A percentile compares a stretch with the other conserved stretches of the same genome.
phyloP scores from a whole-genome alignment of 2,113 vertebrate genomes.

The Chaetorhynchus papuensis region DNA sequence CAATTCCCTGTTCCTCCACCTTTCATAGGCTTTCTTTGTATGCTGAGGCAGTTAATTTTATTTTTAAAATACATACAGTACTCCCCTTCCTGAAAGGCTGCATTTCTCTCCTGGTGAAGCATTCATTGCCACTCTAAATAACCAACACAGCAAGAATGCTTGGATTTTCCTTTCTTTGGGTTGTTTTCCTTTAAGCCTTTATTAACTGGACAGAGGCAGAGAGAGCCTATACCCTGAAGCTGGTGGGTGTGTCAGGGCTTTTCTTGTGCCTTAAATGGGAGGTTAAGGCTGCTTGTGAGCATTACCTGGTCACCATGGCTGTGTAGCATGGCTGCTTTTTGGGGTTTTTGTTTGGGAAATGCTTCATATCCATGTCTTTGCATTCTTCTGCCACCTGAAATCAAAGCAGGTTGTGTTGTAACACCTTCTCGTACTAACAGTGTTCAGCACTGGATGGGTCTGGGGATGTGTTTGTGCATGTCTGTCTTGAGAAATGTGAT shows the following conservation, averaged over 20 bases:
- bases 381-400: not conserved
- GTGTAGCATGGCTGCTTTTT: not conserved
- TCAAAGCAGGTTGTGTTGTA: not conserved
- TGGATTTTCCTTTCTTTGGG: not conserved
- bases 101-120: not conserved
- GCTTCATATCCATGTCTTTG: not conserved
- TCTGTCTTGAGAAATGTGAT: not conserved
- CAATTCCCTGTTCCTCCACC: not conserved
- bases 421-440: not conserved
- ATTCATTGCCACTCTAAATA: not conserved
- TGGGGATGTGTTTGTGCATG: not conserved
- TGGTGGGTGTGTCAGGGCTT: not conserved
- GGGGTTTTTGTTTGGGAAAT: not conserved
- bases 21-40: constrained; percentile 1
- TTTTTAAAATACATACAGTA: not conserved
- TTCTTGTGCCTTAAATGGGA: not conserved
- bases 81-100: not conserved
- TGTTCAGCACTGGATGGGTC: not conserved
- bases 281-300: not conserved
- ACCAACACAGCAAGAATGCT: not conserved
- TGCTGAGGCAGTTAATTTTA: not conserved
- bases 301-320: not conserved
- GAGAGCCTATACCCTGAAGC: not conserved
- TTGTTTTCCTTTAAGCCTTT: not conserved
- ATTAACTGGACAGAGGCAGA: not conserved